These are phyloP conservation scores for Oscheius sp. DNA, from an alignment of 2,888 invertebrate genomes.

Conservation along the genomic window DNA sequence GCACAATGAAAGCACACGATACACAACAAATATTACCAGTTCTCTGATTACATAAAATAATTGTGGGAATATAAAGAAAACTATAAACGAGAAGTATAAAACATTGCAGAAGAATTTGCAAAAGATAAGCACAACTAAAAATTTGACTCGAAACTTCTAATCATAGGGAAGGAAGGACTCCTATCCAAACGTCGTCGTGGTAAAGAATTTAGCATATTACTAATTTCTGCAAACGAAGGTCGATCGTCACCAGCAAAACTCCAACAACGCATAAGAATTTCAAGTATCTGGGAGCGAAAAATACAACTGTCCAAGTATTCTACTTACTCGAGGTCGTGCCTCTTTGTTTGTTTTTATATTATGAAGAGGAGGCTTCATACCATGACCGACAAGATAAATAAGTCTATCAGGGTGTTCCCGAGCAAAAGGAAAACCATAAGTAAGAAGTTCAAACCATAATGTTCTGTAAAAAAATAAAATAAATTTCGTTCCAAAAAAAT, in stretches of 20 bases:
- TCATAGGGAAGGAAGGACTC: constrained; percentile 91
- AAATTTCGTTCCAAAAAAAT: not conserved
- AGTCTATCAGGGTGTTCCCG: constrained; percentile 86
- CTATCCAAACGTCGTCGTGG: constrained; percentile 94
- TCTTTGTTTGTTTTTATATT: constrained; percentile 93
- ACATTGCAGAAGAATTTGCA: not conserved
- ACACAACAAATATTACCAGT: constrained; percentile 25
- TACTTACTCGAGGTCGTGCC: constrained; percentile 82
- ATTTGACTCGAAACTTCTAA: constrained; percentile 52
- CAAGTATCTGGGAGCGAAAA: constrained; percentile 82
- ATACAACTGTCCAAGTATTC: constrained; percentile 62
- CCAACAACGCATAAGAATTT: constrained; percentile 88
- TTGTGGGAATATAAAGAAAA: not conserved
- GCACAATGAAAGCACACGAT: constrained; percentile 23
- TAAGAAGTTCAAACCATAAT: constrained; percentile 79
- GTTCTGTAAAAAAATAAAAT: constrained; percentile 22
- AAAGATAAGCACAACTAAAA: constrained; percentile 36
- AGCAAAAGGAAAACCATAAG: constrained; percentile 76
- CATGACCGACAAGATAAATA: constrained; percentile 97
- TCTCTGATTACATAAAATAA: not conserved
- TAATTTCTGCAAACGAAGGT: constrained; percentile 88
- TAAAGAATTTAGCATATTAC: constrained; percentile 86
- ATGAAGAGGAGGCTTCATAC: constrained; percentile 93
- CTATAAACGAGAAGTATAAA: constrained; percentile 10
- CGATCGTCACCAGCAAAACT: constrained; percentile 86